Base-by-base conservation (phyloP, 2,888 invertebrate species). In the Branchipolynoe longqiensis region DNA sequence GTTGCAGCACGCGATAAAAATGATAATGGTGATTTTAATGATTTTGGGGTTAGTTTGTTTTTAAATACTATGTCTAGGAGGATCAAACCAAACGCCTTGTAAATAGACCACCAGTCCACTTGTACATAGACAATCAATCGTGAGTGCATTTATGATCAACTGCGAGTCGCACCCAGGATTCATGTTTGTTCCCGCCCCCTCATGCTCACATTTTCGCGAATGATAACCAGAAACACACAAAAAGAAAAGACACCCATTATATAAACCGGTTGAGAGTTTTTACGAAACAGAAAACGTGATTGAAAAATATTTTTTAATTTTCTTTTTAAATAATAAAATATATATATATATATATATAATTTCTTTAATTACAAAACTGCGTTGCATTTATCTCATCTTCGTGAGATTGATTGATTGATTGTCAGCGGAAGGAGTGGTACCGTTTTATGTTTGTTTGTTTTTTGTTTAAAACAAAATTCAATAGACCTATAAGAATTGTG, bases 71-170 rank as follows among this genome's bases (percentile, higher is more conserved):
- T 25, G 58, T 58, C n/a, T 58, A 58, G 58, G 58, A 58, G 4
- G n/a, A n/a, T 58, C 25, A 8, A 36, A 69, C 69, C 69, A 69
- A n/a, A 33, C 12, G 69, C 69, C 69, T 33, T 69, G 69, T 69
- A 69, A 69, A 69, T 69, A 69, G n/a, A n/a, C 62, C 14, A 18
- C 8, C n/a, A 33, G 69, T 69, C 69, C 69, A 69, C 69, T 69
- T 69, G 69, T 69, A 69, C 38, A 69, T 69, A 69, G 38, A 36
- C 3, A 38, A n/a, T 48, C 8, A 33, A 69, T 22, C 3, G 69
- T 36, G 69, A n/a, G 58, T 25, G 58, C 18, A 58, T 58, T 58
- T 58, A 58, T 48, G 18, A 18, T 48, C 58, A 58, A 25, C 14
- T 4, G 38, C 18, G 22, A 8, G 69, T 18, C 22, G 38, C 18